Percentiles rank a stretch among this genome's conserved stretches.
phyloP scores from a whole-genome alignment of 2,113 vertebrate genomes.

The Melanerpes formicivorus region DNA sequence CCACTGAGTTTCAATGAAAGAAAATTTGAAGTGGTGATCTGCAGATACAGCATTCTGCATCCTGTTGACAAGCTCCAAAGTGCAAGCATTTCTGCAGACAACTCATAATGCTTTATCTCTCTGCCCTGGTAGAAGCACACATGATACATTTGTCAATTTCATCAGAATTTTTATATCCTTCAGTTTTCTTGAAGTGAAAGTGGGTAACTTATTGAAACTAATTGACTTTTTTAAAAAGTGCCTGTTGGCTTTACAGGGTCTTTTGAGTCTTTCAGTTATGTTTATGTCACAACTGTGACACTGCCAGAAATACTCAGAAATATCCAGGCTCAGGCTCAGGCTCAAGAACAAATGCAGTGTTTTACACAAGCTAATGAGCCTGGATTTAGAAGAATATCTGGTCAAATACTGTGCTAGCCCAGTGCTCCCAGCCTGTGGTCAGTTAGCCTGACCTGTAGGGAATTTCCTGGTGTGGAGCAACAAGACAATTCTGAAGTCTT shows the following conservation, averaged over 20 bases:
- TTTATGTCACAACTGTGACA: neutral
- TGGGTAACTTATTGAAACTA: neutral
- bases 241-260: neutral
- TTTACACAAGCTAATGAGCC: neutral
- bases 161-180: neutral
- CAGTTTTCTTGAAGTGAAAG: neutral
- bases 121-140: neutral
- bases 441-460: neutral
- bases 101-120: neutral
- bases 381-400: neutral
- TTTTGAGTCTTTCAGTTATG: neutral
- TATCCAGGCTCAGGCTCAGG: neutral
- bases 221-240: neutral
- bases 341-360: neutral
- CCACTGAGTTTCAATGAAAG: neutral
- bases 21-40: neutral
- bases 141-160: neutral
- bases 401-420: neutral
- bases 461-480: fast-evolving
- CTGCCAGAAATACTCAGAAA: neutral
- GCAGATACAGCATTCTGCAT: neutral
- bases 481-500: neutral
- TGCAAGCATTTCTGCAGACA: neutral
- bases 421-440: neutral
- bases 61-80: neutral